Base-by-base conservation (phyloP, 2,888 invertebrate species). In the Isoperla grammatica region DNA sequence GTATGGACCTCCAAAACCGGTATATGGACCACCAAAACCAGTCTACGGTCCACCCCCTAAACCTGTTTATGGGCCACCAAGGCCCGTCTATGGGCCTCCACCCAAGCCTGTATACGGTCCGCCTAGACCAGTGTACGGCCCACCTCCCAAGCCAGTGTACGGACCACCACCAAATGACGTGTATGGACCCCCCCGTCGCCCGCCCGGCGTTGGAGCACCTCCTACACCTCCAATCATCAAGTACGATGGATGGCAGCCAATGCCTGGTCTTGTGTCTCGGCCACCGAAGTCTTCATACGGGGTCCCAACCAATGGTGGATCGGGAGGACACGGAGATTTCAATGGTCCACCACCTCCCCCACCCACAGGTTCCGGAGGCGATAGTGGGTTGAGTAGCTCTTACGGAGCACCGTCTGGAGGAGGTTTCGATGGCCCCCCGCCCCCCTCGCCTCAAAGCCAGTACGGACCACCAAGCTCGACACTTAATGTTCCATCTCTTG, bases 181-280 rank as follows among this genome's bases (percentile, higher is more conserved):
- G 11, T 62, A 61, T 43, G 61, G 63, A 3, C 68, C 68, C 1
- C 59, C 65, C 1, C 64, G 77, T 9, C 83, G 82, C 1, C 85
- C 85, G 1, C 84, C 84, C 1, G 86, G 87, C 22, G 82, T 82
- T 1, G 85, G 85, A 42, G 87, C 86, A 0, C 87, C 88, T 0
- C 87, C 88, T 1, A 87, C 87, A 1, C 87, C 86, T 5, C 83
- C 88, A 4, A 81, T 85, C 70, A 83, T 89, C 35, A 78, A 87
- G 56, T 90, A 90, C 69, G 91, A 91, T 67, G 91, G 91, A 22
- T 91, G 91, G 91, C 88, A 86, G 70, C 91, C 91, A 17, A 90
- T 91, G 61, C 85, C 89, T 8, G 88, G 89, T 1, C 81, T 86
- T 1, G 65, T 67, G 1, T 59, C 64, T 12, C 63, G 62, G 2